Evolutionary conservation across 2,797 vertebrate species (phyloP).

Genomic region (Lepilemur ruficaudatus): DNA sequence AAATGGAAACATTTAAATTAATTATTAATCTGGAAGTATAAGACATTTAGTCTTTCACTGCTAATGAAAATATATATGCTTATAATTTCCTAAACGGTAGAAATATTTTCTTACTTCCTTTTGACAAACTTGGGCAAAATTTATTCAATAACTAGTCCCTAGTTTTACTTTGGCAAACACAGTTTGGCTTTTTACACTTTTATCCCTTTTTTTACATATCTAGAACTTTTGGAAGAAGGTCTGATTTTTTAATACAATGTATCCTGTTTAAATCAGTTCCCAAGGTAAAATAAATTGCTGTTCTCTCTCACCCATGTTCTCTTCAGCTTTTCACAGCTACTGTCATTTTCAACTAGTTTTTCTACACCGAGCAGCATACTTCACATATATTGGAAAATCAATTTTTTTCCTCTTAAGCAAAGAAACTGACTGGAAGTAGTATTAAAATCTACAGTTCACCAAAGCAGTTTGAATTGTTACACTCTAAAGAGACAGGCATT

Average conservation of each 20-base stretch:
- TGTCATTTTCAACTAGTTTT: conserved; percentile 10
- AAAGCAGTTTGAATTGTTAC: conserved; percentile 30
- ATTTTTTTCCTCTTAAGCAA: conserved; percentile 33
- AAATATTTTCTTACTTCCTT: background rate
- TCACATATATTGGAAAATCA: conserved; percentile 54
- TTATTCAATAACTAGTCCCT: background rate
- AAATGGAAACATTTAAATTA: background rate
- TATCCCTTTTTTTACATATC: background rate
- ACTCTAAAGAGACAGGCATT: conserved; percentile 34
- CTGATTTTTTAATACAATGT: background rate
- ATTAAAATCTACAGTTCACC: conserved; percentile 16
- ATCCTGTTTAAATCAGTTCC: background rate
- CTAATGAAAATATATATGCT: background rate
- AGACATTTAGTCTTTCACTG: background rate
- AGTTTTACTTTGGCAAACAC: background rate
- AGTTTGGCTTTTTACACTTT: background rate
- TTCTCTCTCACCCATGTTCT: background rate
- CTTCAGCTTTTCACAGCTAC: conserved; percentile 17
- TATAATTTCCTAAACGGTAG: background rate
- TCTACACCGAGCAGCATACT: background rate
- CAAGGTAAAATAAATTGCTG: background rate
- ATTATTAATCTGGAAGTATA: background rate
- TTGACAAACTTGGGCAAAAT: background rate
- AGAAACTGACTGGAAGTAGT: background rate
- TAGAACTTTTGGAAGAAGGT: background rate